Base-by-base conservation (phyloP, 2,797 vertebrate genomes). In the Margarornis squamiger region DNA sequence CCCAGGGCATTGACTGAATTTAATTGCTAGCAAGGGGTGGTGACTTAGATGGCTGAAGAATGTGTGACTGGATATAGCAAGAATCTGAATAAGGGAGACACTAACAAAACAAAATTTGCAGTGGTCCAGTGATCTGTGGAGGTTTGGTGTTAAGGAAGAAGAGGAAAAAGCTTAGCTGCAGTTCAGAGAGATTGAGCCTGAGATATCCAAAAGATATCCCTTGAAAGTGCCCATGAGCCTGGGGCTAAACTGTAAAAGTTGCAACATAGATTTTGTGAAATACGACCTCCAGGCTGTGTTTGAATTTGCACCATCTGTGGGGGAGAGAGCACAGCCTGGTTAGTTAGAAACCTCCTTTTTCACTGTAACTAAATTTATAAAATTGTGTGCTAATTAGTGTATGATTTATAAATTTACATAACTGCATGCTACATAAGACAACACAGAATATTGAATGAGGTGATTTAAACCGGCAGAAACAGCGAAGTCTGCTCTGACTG, bases 381-480 rank as follows among this genome's bases (percentile, higher is more conserved):
- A 96, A 96, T 96, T 90, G 72, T 96, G 91, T 91, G 89, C 78
- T 96, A 95, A 96, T 97, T 96, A 92, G 85, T 62, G 43, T 92
- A 62, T 93, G 92, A 95, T 96, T 95, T 97, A 75, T 89, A 91
- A 95, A 95, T 95, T 92, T 96, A 93, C 95, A 94, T 96, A 94
- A 90, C 89, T 87, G 27, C 58, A 46, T 91, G 73, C 72, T 91
- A 77, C 87, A 36, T 90, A 68, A 96, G 68, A 91, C 95, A 97
- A 93, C 93, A 88, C 59, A 77, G 94, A 96, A 94, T 95, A 86
- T 32, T 80, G 73, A 97, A 93, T 86, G 62, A 96, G 79, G 70
- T 86, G 54, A 86, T 92, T 93, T 96, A 93, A 96, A 86, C 58
- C 9, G 11, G 52, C 65, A 88, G 66, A 80, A 94, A n/a, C 57